These are phyloP conservation scores for Philereme transversata DNA, from an alignment of 2,888 invertebrate species.

Conservation along the genomic window DNA sequence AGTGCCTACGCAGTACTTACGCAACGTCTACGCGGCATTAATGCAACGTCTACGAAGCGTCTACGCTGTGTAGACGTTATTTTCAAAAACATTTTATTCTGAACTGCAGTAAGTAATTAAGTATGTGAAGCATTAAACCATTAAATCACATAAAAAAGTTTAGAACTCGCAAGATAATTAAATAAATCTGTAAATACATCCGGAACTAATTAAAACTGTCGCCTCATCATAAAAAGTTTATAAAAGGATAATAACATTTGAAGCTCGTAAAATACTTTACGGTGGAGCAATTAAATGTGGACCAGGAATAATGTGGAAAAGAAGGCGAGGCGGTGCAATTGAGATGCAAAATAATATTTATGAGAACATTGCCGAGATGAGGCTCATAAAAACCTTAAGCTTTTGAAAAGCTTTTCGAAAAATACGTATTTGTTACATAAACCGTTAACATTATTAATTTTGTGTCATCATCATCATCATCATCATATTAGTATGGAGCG, in stretches of 20 bases:
- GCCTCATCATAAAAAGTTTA: constrained; percentile 21
- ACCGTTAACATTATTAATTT: too few relatives aligned
- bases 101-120: too few relatives aligned
- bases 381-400: constrained; percentile 1
- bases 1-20: too few relatives aligned
- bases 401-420: background rate
- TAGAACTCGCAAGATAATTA: constrained; percentile 7
- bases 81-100: too few relatives aligned
- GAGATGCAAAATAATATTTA: constrained; percentile 38
- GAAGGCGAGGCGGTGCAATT: constrained; percentile 34
- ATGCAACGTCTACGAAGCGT: too few relatives aligned
- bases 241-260: constrained; percentile 36
- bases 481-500: too few relatives aligned
- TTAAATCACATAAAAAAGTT: constrained; percentile 12
- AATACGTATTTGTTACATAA: too few relatives aligned
- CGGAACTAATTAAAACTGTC: constrained; percentile 31
- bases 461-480: too few relatives aligned
- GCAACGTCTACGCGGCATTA: too few relatives aligned
- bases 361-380: background rate
- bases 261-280: constrained; percentile 43
- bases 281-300: constrained; percentile 33
- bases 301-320: constrained; percentile 27
- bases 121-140: background rate
- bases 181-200: constrained; percentile 6
- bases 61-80: too few relatives aligned